Conservation (phyloP, 2,888 invertebrate genomes). For the Hanleya hanleyi region DNA sequence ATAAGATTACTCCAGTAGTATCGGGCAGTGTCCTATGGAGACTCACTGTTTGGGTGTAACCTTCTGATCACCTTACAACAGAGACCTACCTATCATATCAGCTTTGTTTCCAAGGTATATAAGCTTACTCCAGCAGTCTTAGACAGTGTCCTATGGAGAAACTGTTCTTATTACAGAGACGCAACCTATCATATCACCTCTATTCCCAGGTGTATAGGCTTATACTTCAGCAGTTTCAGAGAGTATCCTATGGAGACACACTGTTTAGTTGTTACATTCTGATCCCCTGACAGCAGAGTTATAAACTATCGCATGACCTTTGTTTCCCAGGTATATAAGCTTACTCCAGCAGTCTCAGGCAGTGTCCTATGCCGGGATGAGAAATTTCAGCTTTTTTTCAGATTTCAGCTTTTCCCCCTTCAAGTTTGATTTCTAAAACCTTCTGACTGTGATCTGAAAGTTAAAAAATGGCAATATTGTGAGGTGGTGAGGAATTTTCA, state of each 20-base stretch:
- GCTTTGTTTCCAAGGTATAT: slow-evolving; percentile 76
- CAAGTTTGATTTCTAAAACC: no score
- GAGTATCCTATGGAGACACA: no score
- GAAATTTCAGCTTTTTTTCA: no score
- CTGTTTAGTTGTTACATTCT: slow-evolving; percentile 86
- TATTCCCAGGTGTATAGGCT: slow-evolving; percentile 77
- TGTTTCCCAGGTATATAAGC: slow-evolving; percentile 77
- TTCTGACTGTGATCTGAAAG: no score
- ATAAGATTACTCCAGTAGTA: slow-evolving; percentile 89
- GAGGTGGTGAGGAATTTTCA: no score
- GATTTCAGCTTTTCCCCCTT: no score
- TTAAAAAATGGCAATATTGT: no score
- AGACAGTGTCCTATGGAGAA: slow-evolving; percentile 91
- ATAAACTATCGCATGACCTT: no score
- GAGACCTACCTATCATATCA: no score
- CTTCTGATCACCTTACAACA: slow-evolving; percentile 89
- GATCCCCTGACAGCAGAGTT: slow-evolving; percentile 87
- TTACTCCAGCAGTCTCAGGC: slow-evolving; percentile 90
- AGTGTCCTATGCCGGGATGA: slow-evolving; percentile 92
- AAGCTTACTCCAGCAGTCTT: slow-evolving; percentile 88
- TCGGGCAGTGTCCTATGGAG: slow-evolving; percentile 91
- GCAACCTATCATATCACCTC: no score
- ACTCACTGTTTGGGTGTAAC: slow-evolving; percentile 85
- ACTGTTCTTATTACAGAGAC: slow-evolving; percentile 87
- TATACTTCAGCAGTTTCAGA: slow-evolving; percentile 91